These are phyloP conservation scores for Neosilurus mollespiculum DNA, from an alignment of 2,797 vertebrate genomes.

Conservation along the genomic window DNA sequence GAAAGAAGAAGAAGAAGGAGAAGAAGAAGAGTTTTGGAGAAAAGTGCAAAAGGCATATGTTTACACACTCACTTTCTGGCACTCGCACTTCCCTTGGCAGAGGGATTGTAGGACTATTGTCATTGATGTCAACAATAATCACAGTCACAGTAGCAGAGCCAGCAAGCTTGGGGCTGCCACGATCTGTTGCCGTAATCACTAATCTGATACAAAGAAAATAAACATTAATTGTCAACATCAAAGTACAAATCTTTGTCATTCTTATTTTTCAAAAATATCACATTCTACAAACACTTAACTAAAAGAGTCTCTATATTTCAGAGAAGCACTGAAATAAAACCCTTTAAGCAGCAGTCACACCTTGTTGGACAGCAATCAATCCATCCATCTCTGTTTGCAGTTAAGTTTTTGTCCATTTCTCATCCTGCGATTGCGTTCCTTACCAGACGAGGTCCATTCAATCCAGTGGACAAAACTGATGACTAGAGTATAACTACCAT, in stretches of 20 bases:
- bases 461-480: too few species aligned
- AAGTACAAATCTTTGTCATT: background rate
- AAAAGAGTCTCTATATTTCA: background rate
- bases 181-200: conserved; percentile 89
- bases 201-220: conserved; percentile 72
- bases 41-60: conserved; percentile 12
- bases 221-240: conserved; percentile 23
- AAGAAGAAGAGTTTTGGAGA: background rate
- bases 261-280: conserved; percentile 15
- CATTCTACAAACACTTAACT: conserved; percentile 18
- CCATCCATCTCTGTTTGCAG: too few species aligned
- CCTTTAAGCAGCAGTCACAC: background rate
- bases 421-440: too few species aligned
- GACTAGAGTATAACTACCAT: too few species aligned
- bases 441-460: too few species aligned
- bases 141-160: conserved; percentile 92
- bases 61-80: conserved; percentile 84
- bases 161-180: conserved; percentile 86
- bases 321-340: conserved; percentile 38
- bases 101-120: conserved; percentile 96
- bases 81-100: conserved; percentile 86
- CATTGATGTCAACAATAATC: conserved; percentile 93
- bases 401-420: too few species aligned
- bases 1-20: background rate
- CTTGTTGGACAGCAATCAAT: too few species aligned